Evolutionary conservation across 2,888 invertebrate species (phyloP).

Genomic region (Acleris literana): DNA sequence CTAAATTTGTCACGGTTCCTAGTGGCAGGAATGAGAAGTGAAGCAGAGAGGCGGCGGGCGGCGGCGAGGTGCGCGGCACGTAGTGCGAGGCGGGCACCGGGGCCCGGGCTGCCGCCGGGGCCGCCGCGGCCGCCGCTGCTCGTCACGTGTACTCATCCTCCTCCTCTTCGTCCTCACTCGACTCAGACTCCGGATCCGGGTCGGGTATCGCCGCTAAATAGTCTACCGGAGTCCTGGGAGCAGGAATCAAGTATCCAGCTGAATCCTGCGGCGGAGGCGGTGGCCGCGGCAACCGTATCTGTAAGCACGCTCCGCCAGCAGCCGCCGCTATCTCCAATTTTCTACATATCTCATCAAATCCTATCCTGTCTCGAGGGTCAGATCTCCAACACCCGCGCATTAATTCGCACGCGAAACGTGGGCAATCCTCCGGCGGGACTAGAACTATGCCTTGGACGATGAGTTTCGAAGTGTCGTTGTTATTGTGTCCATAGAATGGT

Average conservation of each 20-base stretch:
- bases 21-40: slow-evolving; percentile 64
- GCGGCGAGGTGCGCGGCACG: slow-evolving; percentile 61
- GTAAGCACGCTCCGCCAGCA: slow-evolving; percentile 54
- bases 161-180: slow-evolving; percentile 67
- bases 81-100: slow-evolving; percentile 58
- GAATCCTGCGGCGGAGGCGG: slow-evolving; percentile 85
- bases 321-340: slow-evolving; percentile 83
- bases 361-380: slow-evolving; percentile 90
- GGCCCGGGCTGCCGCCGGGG: slow-evolving; percentile 41
- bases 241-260: slow-evolving; percentile 87
- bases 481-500: slow-evolving; percentile 95
- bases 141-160: slow-evolving; percentile 75
- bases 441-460: slow-evolving; percentile 91
- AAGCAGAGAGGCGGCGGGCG: slow-evolving; percentile 46
- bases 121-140: slow-evolving; percentile 37
- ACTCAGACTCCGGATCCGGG: slow-evolving; percentile 56
- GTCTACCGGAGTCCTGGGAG: slow-evolving; percentile 78
- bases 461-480: slow-evolving; percentile 92
- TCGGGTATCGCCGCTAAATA: slow-evolving; percentile 83
- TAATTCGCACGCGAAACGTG: slow-evolving; percentile 87
- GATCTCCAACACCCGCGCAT: slow-evolving; percentile 93
- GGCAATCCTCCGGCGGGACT: slow-evolving; percentile 91
- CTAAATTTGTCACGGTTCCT: slow-evolving; percentile 50
- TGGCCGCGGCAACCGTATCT: slow-evolving; percentile 68
- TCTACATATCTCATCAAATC: slow-evolving; percentile 87